Evolutionary conservation across 92 coral and sea anemone genomes (phyloP).

Genomic region (Ricordea florida): DNA sequence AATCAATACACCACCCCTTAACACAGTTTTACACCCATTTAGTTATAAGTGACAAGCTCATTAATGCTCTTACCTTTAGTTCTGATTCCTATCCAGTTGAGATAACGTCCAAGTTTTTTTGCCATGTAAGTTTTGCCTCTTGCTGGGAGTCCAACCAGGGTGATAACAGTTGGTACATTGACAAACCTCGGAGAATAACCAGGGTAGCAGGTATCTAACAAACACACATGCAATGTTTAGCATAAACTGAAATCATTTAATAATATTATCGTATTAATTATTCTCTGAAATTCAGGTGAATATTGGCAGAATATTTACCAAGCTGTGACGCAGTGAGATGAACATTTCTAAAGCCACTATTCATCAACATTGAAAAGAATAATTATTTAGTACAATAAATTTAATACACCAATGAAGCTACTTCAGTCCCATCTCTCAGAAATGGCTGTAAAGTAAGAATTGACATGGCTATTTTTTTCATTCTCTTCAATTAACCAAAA

Average conservation of each 20-base stretch:
- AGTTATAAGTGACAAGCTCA: too few relatives aligned
- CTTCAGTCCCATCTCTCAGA: too few relatives aligned
- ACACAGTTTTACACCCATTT: too few relatives aligned
- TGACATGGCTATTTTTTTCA: too few relatives aligned
- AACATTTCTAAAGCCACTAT: too few relatives aligned
- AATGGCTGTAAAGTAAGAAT: too few relatives aligned
- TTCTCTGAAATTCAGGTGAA: not conserved
- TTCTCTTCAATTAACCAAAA: too few relatives aligned
- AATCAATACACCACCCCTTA: too few relatives aligned
- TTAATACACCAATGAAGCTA: too few relatives aligned
- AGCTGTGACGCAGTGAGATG: too few relatives aligned
- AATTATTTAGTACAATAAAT: too few relatives aligned
- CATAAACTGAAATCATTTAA: not conserved
- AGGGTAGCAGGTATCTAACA: conserved; percentile 46
- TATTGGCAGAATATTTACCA: too few relatives aligned
- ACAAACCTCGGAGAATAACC: conserved; percentile 88
- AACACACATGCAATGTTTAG: not conserved
- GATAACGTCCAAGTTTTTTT: conserved; percentile 93
- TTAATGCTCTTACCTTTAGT: conserved; percentile 64
- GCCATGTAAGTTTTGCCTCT: conserved; percentile 98
- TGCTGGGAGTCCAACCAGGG: conserved; percentile 95
- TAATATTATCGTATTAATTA: not conserved
- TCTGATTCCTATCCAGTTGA: conserved; percentile 98
- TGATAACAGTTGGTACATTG: conserved; percentile 93
- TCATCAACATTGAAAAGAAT: not conserved